Evolutionary conservation across 53 echinoderm and acorn worm genomes (phyloP).

Genomic region (Crossaster papposus): DNA sequence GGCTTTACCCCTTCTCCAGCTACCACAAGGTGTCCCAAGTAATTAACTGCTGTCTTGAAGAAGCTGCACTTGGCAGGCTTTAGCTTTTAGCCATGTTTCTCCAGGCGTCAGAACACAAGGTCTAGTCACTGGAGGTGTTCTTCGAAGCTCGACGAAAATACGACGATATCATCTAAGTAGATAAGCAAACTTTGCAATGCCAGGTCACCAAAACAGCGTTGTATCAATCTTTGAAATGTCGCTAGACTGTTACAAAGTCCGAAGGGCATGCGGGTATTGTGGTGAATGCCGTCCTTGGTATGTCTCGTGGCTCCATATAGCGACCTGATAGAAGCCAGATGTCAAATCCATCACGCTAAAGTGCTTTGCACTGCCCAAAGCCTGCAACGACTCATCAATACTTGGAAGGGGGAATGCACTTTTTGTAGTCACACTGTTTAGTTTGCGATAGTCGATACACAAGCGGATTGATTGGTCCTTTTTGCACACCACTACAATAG

Average conservation of each 20-base stretch:
- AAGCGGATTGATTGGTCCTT: too few relatives aligned
- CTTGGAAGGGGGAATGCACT: too few relatives aligned
- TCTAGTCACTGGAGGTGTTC: neutral
- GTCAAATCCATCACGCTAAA: too few relatives aligned
- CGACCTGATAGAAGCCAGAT: too few relatives aligned
- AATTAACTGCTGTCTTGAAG: constrained; percentile 34
- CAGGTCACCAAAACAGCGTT: constrained; percentile 48
- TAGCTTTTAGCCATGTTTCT: neutral
- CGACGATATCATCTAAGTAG: constrained; percentile 60
- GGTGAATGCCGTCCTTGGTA: too few relatives aligned
- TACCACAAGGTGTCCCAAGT: constrained; percentile 63
- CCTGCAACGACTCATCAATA: too few relatives aligned
- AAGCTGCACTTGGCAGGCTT: constrained; percentile 50
- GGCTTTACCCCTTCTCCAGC: constrained; percentile 31
- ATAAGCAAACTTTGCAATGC: constrained; percentile 17
- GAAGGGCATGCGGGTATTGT: neutral
- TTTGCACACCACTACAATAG: constrained; percentile 14
- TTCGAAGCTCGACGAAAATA: constrained; percentile 8
- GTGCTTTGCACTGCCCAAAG: too few relatives aligned
- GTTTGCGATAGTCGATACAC: too few relatives aligned
- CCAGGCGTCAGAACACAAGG: neutral
- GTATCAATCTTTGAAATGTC: constrained; percentile 63
- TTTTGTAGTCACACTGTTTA: too few relatives aligned
- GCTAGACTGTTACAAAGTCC: constrained; percentile 48
- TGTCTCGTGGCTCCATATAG: too few relatives aligned